Percentiles rank a stretch among this genome's conserved stretches.
phyloP scores from a whole-genome alignment of 92 coral and sea anemone species.

The Porites divaricata region DNA sequence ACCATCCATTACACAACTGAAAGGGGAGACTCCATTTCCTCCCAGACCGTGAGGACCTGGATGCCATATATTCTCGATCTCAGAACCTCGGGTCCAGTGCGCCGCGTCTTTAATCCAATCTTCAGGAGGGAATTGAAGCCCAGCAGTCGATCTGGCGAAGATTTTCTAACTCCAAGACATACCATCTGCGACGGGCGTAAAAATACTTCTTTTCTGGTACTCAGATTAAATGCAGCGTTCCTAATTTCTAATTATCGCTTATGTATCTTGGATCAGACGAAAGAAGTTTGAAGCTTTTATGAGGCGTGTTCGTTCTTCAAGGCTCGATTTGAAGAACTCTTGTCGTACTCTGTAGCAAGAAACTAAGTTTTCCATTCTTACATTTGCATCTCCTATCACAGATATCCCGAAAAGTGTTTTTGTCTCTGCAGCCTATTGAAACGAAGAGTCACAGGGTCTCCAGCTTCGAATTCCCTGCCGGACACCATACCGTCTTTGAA shows the following conservation, averaged over 20 bases:
- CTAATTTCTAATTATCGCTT: constrained; percentile 60
- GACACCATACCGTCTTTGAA: too few relatives aligned
- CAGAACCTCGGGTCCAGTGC: background rate
- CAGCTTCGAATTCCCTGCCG: too few relatives aligned
- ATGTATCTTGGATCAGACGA: constrained; percentile 71
- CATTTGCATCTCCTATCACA: constrained; percentile 70
- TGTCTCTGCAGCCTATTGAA: background rate
- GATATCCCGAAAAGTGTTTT: constrained; percentile 9
- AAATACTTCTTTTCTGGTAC: constrained; percentile 62
- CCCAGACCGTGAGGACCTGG: constrained; percentile 64
- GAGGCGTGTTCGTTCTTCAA: constrained; percentile 66
- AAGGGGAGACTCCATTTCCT: constrained; percentile 48
- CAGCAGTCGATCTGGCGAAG: constrained; percentile 72
- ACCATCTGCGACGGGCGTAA: constrained; percentile 79
- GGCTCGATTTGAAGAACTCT: constrained; percentile 70
- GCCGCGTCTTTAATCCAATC: constrained; percentile 63
- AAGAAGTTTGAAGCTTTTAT: constrained; percentile 58
- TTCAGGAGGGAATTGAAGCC: constrained; percentile 70
- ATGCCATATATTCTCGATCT: constrained; percentile 53
- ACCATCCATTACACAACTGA: constrained; percentile 52
- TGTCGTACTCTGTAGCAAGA: constrained; percentile 69
- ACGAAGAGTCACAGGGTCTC: too few relatives aligned
- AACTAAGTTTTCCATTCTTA: constrained; percentile 39
- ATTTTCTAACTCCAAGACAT: constrained; percentile 63
- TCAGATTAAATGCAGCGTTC: constrained; percentile 56